Evolutionary conservation across 2,797 vertebrate species (phyloP).

Genomic region (Malurus splendens): DNA sequence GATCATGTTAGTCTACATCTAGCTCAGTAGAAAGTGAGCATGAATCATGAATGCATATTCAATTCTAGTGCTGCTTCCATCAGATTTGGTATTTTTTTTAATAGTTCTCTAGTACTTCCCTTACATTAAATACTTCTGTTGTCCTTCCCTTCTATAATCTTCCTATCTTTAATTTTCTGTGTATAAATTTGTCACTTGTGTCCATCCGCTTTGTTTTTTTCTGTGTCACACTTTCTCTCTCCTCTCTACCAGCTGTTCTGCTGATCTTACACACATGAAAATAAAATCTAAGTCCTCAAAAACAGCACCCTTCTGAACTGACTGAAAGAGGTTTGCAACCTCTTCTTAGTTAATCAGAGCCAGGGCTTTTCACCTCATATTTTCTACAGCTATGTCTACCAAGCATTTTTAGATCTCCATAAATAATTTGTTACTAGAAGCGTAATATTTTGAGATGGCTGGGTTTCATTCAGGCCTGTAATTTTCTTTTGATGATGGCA

Average conservation of each 20-base stretch:
- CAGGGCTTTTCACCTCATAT: not conserved
- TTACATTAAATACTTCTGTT: not conserved
- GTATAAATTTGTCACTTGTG: not conserved
- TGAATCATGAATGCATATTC: not conserved
- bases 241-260: not conserved
- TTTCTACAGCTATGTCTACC: not conserved
- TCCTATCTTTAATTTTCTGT: not conserved
- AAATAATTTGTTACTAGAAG: not conserved
- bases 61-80: not conserved
- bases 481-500: not conserved
- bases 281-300: not conserved
- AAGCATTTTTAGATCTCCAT: not conserved
- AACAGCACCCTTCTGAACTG: not conserved
- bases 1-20: not conserved
- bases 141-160: not conserved
- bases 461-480: not conserved
- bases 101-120: not conserved
- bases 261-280: not conserved
- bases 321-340: not conserved
- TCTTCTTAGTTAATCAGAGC: not conserved
- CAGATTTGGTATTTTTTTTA: not conserved
- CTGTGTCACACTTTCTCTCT: not conserved
- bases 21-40: not conserved
- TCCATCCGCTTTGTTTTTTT: not conserved
- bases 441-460: not conserved